These are phyloP conservation scores for Drosophila prosaltans DNA, from an alignment of 1,140 invertebrate species.

Conservation along the genomic window DNA sequence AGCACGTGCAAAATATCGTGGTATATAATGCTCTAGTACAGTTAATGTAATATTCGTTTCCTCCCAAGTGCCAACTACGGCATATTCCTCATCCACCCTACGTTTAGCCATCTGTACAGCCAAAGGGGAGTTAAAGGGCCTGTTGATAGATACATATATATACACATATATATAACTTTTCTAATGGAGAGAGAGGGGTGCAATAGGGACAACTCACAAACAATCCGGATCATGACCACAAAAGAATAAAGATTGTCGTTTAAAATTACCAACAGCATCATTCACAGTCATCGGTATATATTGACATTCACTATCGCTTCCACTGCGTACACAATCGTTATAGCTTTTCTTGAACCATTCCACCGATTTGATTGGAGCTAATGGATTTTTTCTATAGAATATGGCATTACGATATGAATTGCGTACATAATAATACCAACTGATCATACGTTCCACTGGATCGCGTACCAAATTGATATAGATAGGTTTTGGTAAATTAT, in stretches of 20 bases:
- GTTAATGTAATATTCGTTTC: slow-evolving; percentile 92
- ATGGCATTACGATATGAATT: slow-evolving; percentile 95
- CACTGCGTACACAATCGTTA: slow-evolving; percentile 92
- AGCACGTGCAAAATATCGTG: slow-evolving; percentile 91
- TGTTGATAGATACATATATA: slow-evolving; percentile 76
- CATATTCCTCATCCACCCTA: slow-evolving; percentile 92
- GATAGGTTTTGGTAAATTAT: slow-evolving; percentile 90
- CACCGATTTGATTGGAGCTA: slow-evolving; percentile 91
- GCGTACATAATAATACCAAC: slow-evolving; percentile 93
- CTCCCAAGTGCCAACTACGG: slow-evolving; percentile 93
- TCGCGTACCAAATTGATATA: slow-evolving; percentile 95
- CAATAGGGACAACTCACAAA: slow-evolving; percentile 86
- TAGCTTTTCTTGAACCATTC: slow-evolving; percentile 95
- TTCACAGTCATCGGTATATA: slow-evolving; percentile 90
- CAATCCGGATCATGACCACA: slow-evolving; percentile 93
- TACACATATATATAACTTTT: background rate
- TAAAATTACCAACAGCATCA: slow-evolving; percentile 91
- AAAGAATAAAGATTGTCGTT: slow-evolving; percentile 92
- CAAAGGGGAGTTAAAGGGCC: slow-evolving; percentile 91
- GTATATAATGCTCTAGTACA: slow-evolving; percentile 92
- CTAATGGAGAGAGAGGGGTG: no score
- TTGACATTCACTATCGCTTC: slow-evolving; percentile 90
- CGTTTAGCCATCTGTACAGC: slow-evolving; percentile 91
- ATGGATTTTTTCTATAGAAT: slow-evolving; percentile 91
- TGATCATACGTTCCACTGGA: slow-evolving; percentile 94